Evolutionary conservation across 2,113 vertebrate genomes (phyloP).

Genomic region (Cheirogaleus medius): DNA sequence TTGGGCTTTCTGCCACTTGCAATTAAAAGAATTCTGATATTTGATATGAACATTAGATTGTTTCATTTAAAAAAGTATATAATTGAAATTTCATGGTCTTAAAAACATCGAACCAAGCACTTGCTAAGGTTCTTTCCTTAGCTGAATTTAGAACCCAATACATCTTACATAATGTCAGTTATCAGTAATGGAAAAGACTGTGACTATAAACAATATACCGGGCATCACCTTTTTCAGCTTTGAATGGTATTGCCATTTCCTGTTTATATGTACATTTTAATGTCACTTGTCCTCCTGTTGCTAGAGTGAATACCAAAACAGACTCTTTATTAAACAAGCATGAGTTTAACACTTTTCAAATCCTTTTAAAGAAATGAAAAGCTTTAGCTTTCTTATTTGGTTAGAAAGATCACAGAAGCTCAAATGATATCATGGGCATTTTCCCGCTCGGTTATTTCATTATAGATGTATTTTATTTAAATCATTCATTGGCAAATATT

Average conservation of each 20-base stretch:
- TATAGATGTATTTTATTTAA: not conserved
- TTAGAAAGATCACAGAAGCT: slow-evolving; percentile 31
- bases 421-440: not conserved
- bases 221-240: not conserved
- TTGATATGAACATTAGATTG: not conserved
- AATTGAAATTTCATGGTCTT: not conserved
- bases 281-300: not conserved
- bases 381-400: slow-evolving; percentile 48
- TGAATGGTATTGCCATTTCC: not conserved
- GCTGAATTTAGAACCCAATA: not conserved
- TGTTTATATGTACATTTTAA: not conserved
- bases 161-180: not conserved
- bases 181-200: not conserved
- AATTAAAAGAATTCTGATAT: not conserved
- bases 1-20: not conserved
- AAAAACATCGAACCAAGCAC: not conserved
- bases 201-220: not conserved
- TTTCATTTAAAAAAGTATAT: not conserved
- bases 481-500: not conserved
- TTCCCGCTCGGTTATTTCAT: not conserved
- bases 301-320: not conserved
- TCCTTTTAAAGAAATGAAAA: slow-evolving; percentile 25
- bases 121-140: not conserved
- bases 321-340: slow-evolving; percentile 16
- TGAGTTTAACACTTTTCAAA: slow-evolving; percentile 43